Evolutionary conservation across 2,113 vertebrate genomes (phyloP), one percentile per base, ranked within the genome.

Genomic region (Dicaeum eximium): DNA sequence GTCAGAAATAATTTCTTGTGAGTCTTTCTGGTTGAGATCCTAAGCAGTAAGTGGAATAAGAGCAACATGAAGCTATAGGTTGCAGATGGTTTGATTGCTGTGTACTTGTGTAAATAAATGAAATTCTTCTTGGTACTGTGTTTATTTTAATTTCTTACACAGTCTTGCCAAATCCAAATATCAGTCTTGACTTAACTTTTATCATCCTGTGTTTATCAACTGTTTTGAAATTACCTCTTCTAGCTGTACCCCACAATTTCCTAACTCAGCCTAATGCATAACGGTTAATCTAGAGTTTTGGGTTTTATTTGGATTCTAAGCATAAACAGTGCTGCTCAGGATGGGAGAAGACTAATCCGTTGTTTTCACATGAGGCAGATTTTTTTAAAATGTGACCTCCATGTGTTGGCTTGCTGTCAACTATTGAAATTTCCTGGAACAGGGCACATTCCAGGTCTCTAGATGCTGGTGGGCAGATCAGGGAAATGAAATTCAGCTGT

Each of bases 351-450:
- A 84, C 70, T 95, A 88, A 95, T 96, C 66, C 2, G 33, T 82
- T 97, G 89, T 61, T 92, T 95, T 86, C 80, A 78, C 62, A 85
- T 70, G 75, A 82, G 84, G 50, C 73, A 70, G 33, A 94, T 72
- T 85, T 94, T 89, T 90, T 96, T 72, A 65, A 65, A 96, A 87
- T 79, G 93, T 91, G 94, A 96, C 78, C 89, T 96, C 90, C 58
- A 53, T 95, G 78, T 92, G 57, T 80, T 95, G 91, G 89, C 91
- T 91, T 79, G 54, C 57, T 95, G 66, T 80, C 93, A 94, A 18
- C 89, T 92, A 90, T 82, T 95, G 93, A 94, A 92, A 77, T 95
- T 89, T 92, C 93, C 84, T 95, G 91, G 93, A 97, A 93, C 42
- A 64, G 73, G 89, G 93, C 80, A 91, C 78, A 65, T 95, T 96